A percentile compares a stretch with the other conserved stretches of the same genome.
phyloP scores from a whole-genome alignment of 2,888 invertebrate species.

The Zygogramma bicolorata region DNA sequence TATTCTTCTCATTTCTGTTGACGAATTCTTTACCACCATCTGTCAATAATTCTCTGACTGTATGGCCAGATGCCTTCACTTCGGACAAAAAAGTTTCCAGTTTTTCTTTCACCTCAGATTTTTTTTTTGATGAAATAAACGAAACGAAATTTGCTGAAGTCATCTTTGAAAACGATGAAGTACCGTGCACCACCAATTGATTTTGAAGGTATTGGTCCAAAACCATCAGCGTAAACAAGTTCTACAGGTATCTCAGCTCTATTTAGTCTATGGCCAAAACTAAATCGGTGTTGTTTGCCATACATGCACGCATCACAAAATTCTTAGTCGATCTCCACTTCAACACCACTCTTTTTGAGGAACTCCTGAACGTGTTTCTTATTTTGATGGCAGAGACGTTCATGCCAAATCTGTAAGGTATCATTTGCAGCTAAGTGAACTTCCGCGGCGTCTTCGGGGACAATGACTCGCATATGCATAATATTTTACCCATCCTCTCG shows the following conservation, averaged over 20 bases:
- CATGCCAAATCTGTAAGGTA: background rate
- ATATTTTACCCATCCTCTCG: too few relatives aligned
- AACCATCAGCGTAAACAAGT: slow-evolving; percentile 10
- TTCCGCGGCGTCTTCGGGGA: too few relatives aligned
- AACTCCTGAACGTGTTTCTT: background rate
- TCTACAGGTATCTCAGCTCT: background rate
- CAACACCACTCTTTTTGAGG: background rate
- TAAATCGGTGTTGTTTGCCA: slow-evolving; percentile 12
- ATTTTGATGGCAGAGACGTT: background rate
- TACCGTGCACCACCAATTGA: background rate
- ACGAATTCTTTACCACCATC: background rate
- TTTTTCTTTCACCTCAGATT: background rate
- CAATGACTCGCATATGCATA: too few relatives aligned
- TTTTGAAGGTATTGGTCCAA: background rate
- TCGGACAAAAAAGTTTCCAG: background rate
- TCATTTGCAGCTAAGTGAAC: too few relatives aligned
- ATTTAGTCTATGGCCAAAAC: background rate
- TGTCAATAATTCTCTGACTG: background rate
- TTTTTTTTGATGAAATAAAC: background rate
- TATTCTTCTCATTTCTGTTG: background rate
- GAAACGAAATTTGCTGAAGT: slow-evolving; percentile 6
- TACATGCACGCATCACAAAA: slow-evolving; percentile 17
- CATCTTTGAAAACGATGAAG: slow-evolving; percentile 17
- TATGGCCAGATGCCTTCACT: background rate
- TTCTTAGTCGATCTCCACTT: background rate